Evolutionary conservation across 2,888 invertebrate genomes (phyloP), one percentile per base, ranked within the genome.

Genomic region (Chalcis sispes): DNA sequence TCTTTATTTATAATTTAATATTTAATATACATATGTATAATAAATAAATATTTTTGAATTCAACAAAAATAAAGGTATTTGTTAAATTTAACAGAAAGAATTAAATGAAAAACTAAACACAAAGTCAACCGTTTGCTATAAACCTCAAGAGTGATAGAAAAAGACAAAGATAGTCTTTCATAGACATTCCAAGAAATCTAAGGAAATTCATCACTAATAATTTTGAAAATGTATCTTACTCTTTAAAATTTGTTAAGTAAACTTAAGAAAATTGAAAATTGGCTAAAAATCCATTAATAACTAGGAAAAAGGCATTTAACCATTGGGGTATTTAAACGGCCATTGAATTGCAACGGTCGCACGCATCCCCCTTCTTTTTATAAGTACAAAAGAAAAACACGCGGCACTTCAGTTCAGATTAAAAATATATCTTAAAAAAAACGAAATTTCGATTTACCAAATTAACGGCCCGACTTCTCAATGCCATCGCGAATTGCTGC

Each of bases 321-420:
- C 40, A 52, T 42, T 40, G 77, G 75, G 85, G 80, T 73, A 86
- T 86, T 85, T 86, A 86, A 85, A 86, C 81, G 82, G 77, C 79
- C 75, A 79, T n/a, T n/a, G n/a, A n/a, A 73, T 79, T 54, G 74
- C 65, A 79, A 79, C 77, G 79, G 77, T 76, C 76, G 58, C 42
- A 40, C 64, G 52, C 73, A 40, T 27, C 70, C 23, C n/a, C 36
- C 29, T 46, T 23, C 36, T 42, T 23, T 50, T 15, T n/a, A n/a
- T 18, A 56, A 56, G 10, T 18, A 36, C 4, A 36, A 4, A 36
- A 7, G 2, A 2, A 10, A 3, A 42, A 25, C 25, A 25, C 13
- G 13, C 7, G 15, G n/a, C n/a, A 42, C 25, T 7, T n/a, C n/a
- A n/a, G n/a, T n/a, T n/a, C n/a, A n/a, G n/a, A n/a, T n/a, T n/a